A percentile compares a stretch with the other conserved stretches of the same genome.
phyloP scores from a whole-genome alignment of 92 coral and sea anemone species.

The Siderastrea siderea region DNA sequence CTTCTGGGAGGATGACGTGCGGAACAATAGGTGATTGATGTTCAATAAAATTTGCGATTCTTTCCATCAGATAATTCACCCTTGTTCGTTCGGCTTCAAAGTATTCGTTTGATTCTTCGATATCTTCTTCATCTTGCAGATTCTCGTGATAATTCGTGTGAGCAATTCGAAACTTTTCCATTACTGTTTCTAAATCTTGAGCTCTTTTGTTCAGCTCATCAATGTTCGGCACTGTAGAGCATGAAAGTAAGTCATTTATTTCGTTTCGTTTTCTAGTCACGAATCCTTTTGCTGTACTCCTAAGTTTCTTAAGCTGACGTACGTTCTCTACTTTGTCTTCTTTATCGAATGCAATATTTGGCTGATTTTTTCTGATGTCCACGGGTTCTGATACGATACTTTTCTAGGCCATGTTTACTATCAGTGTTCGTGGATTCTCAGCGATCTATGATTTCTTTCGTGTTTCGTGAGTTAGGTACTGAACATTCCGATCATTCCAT shows the following conservation, averaged over 20 bases:
- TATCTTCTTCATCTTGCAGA: conserved; percentile 51
- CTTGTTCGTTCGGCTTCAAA: conserved; percentile 24
- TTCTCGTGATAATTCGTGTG: conserved; percentile 39
- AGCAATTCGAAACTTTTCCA: conserved; percentile 41
- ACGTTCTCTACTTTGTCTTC: no score
- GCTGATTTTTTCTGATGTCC: no score
- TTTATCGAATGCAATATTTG: no score
- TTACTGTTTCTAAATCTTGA: conserved; percentile 16
- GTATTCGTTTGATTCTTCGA: conserved; percentile 51
- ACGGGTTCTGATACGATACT: no score
- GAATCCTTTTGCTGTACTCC: conserved; percentile 45
- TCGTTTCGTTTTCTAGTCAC: conserved; percentile 54
- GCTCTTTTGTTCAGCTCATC: neutral
- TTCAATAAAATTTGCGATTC: conserved; percentile 12
- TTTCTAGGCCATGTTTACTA: no score
- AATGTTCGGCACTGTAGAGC: conserved; percentile 3
- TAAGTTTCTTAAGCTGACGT: conserved; percentile 36
- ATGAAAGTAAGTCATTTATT: conserved; percentile 32
- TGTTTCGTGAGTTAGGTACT: neutral
- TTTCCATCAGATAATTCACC: conserved; percentile 21
- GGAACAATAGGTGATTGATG: neutral
- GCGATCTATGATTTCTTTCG: conserved; percentile 1
- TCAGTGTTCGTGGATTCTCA: no score
- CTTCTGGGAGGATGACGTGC: conserved; percentile 26
- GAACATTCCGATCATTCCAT: conserved; percentile 32